Percentiles rank a stretch among this genome's conserved stretches.
Conservation (phyloP, 2,113 vertebrate species). For the Cyprinodon variegatus region DNA sequence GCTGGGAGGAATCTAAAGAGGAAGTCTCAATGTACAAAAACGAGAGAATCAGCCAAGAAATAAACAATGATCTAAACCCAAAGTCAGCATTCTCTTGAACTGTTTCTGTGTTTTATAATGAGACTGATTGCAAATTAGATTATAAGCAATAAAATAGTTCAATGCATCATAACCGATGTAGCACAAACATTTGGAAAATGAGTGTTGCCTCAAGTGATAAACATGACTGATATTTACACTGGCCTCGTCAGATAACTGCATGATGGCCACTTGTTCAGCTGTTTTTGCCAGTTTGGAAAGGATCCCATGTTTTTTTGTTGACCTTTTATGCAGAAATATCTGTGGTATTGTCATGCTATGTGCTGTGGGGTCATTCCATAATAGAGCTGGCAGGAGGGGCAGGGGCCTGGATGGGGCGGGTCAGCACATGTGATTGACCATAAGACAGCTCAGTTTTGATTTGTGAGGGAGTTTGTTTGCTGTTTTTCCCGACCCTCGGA, state of each 20-base stretch:
- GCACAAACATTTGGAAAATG: neutral
- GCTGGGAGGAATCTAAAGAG: too few species aligned
- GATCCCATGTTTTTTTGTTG: conserved; percentile 18
- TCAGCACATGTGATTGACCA: conserved; percentile 47
- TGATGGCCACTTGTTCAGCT: conserved; percentile 13
- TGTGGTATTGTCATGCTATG: conserved; percentile 58
- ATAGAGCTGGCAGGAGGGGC: conserved; percentile 35
- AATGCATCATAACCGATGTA: neutral
- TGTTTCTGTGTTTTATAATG: too few species aligned
- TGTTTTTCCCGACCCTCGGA: neutral
- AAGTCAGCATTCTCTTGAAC: neutral
- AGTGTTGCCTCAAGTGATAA: neutral
- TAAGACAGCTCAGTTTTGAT: conserved; percentile 27
- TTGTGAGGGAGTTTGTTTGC: neutral
- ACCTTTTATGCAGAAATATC: conserved; percentile 26
- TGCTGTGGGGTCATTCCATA: conserved; percentile 62
- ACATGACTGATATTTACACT: conserved; percentile 40
- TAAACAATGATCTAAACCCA: neutral
- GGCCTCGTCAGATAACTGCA: conserved; percentile 2
- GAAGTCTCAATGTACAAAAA: too few species aligned
- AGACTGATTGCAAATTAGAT: too few species aligned
- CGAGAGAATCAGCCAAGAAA: too few species aligned
- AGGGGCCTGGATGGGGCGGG: neutral
- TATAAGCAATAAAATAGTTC: neutral
- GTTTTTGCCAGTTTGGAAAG: conserved; percentile 9